These are phyloP conservation scores for Xestobium rufovillosum DNA, from an alignment of 2,888 invertebrate genomes.

Conservation along the genomic window DNA sequence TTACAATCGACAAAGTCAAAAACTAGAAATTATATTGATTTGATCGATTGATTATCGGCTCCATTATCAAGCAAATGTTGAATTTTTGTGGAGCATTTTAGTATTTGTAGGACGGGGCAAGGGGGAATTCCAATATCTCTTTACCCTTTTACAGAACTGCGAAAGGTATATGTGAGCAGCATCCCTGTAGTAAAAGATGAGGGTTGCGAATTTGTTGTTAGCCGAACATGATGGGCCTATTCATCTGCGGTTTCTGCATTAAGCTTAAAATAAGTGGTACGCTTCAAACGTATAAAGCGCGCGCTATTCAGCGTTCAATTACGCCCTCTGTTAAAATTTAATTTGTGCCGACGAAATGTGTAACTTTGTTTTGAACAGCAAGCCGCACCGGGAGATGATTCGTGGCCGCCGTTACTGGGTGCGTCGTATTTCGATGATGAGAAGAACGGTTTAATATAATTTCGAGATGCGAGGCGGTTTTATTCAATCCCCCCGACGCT, in stretches of 20 bases:
- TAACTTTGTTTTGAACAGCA: slow-evolving; percentile 36
- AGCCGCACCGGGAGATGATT: slow-evolving; percentile 28
- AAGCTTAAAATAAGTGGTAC: slow-evolving; percentile 42
- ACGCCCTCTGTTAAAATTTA: slow-evolving; percentile 38
- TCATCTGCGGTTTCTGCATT: slow-evolving; percentile 40
- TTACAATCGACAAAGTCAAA: too few relatives aligned
- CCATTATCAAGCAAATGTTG: too few relatives aligned
- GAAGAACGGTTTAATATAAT: slow-evolving; percentile 41
- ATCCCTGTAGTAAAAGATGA: too few relatives aligned
- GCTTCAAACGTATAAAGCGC: slow-evolving; percentile 39
- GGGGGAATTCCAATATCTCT: too few relatives aligned
- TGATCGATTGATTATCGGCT: too few relatives aligned
- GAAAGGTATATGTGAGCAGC: too few relatives aligned
- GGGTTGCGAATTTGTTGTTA: background rate
- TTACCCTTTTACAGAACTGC: too few relatives aligned
- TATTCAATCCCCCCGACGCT: slow-evolving; percentile 40
- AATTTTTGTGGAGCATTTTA: too few relatives aligned
- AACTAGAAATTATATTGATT: too few relatives aligned
- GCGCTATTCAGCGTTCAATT: slow-evolving; percentile 43
- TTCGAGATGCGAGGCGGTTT: slow-evolving; percentile 40
- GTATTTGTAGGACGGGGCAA: too few relatives aligned
- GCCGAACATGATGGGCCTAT: slow-evolving; percentile 27
- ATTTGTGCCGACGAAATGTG: slow-evolving; percentile 36
- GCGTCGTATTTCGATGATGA: too few relatives aligned
- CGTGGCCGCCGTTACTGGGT: too few relatives aligned